A percentile compares a stretch with the other conserved stretches of the same genome.
phyloP scores from a whole-genome alignment of 2,113 vertebrate species.

The Mesitornis unicolor region DNA sequence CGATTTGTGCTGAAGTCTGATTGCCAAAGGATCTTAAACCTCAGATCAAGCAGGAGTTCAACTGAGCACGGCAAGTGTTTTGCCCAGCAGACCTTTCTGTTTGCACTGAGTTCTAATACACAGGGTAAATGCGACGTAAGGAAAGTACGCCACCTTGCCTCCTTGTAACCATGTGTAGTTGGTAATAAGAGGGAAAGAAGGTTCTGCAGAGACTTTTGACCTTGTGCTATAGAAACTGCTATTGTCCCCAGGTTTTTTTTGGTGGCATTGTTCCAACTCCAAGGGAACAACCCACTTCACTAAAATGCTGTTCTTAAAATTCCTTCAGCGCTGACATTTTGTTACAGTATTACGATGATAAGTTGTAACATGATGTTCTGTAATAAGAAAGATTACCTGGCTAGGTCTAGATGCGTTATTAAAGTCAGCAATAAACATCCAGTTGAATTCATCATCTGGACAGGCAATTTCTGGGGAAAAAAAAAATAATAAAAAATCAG shows the following conservation, averaged over 20 bases:
- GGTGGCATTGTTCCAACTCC: neutral
- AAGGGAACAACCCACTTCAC: neutral
- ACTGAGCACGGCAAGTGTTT: neutral
- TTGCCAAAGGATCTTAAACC: neutral
- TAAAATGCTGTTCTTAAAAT: constrained; percentile 18
- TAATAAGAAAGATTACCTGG: constrained; percentile 47
- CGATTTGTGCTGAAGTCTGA: neutral
- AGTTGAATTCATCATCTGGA: constrained; percentile 39
- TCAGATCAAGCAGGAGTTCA: constrained; percentile 19
- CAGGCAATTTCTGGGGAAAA: constrained; percentile 24
- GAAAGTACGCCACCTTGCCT: neutral
- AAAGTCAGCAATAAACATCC: constrained; percentile 46
- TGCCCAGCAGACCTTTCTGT: neutral
- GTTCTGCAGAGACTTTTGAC: constrained; percentile 1
- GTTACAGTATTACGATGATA: constrained; percentile 37
- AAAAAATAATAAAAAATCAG: neutral
- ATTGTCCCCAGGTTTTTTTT: neutral
- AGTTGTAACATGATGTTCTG: constrained; percentile 23
- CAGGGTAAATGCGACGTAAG: neutral
- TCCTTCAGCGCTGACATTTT: neutral
- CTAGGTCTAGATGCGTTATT: constrained; percentile 24
- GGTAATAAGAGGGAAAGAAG: neutral
- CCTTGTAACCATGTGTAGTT: neutral
- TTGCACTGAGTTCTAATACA: neutral
- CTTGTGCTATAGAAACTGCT: neutral